Percentiles rank a stretch among this genome's conserved stretches.
These are phyloP conservation scores for Lemur catta DNA, from an alignment of 2,797 vertebrate genomes.

Conservation along the genomic window DNA sequence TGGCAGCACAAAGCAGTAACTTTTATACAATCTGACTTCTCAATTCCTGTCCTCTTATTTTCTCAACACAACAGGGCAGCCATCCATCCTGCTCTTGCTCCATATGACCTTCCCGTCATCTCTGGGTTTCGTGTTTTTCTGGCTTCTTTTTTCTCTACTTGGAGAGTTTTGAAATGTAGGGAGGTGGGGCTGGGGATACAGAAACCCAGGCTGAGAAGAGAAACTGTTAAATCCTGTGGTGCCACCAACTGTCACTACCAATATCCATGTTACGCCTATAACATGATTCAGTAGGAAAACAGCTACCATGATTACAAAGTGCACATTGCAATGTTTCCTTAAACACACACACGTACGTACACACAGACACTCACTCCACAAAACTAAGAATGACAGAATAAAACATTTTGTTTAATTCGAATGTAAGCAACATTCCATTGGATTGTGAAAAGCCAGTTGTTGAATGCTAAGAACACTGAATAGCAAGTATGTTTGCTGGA, in stretches of 20 bases:
- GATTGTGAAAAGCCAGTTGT: not conserved
- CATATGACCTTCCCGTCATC: not conserved
- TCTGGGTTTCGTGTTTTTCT: not conserved
- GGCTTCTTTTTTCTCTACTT: not conserved
- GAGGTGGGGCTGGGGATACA: not conserved
- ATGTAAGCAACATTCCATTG: not conserved
- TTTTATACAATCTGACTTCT: conserved; percentile 37
- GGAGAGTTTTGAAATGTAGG: not conserved
- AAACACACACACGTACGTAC: not conserved
- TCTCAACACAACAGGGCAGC: not conserved
- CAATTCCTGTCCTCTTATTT: conserved; percentile 36
- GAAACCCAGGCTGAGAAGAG: not conserved
- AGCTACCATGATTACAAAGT: not conserved
- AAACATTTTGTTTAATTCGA: not conserved
- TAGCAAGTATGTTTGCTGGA: not conserved
- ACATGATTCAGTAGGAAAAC: not conserved
- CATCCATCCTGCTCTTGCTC: not conserved
- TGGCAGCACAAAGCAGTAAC: not conserved
- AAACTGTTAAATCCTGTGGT: not conserved
- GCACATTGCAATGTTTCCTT: not conserved
- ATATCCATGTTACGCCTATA: not conserved
- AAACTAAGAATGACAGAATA: not conserved
- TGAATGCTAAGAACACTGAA: not conserved
- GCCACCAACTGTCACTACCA: not conserved
- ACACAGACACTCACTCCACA: not conserved